Percentiles rank a stretch among this genome's conserved stretches.
phyloP scores from a whole-genome alignment of 2,113 vertebrate species.

The Gymnocephalus cernua region DNA sequence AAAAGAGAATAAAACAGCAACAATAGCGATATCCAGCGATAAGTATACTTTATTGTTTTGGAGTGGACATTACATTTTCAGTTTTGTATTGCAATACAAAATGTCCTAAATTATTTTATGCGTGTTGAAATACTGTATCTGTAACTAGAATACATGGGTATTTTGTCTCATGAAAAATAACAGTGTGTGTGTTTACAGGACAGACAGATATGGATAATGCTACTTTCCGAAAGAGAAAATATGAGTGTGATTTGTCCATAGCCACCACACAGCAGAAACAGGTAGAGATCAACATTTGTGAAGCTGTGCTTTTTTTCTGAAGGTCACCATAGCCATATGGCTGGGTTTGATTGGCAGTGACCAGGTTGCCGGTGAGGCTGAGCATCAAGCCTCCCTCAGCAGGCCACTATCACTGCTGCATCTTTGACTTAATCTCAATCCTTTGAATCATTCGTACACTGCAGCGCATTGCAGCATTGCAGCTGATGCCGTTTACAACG shows the following conservation, averaged over 20 bases:
- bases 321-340: conserved; percentile 17
- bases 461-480: neutral
- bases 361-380: conserved; percentile 11
- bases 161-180: neutral
- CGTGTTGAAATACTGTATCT: neutral
- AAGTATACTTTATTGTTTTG: neutral
- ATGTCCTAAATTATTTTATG: neutral
- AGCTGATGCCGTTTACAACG: conserved; percentile 32
- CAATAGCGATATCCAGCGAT: too few species aligned
- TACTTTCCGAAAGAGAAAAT: conserved; percentile 10
- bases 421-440: conserved; percentile 52
- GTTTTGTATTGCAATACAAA: neutral
- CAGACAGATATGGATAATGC: neutral
- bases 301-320: neutral
- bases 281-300: neutral
- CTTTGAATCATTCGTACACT: conserved; percentile 28
- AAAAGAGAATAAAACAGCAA: neutral
- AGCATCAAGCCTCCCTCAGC: conserved; percentile 24
- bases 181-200: neutral
- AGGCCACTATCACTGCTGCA: conserved; percentile 29
- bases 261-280: neutral
- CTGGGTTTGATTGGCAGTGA: conserved; percentile 49
- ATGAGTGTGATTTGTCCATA: conserved; percentile 1
- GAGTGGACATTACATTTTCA: neutral
- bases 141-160: neutral